Conservation (phyloP, 2,113 vertebrate genomes). For the Amazona vittata region DNA sequence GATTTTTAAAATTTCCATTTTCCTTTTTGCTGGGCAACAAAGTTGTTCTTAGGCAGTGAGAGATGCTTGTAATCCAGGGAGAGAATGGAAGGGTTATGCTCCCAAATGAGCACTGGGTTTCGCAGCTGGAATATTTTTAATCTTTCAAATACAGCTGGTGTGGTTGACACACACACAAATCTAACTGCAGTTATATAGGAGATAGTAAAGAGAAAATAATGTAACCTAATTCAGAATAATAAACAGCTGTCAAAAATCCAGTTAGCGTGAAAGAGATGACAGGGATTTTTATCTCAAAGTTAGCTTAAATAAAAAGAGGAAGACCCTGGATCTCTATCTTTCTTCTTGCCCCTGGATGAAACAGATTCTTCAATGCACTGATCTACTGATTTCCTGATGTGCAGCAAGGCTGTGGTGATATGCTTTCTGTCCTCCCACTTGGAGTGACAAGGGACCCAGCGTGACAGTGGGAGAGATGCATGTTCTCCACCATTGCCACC, state of each 20-base stretch:
- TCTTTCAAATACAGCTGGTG: neutral
- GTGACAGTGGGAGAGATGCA: neutral
- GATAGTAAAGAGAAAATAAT: neutral
- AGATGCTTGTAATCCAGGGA: neutral
- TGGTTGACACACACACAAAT: neutral
- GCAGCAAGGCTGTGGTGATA: neutral
- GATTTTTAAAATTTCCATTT: conserved; percentile 31
- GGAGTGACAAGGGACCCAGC: neutral
- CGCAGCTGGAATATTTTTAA: neutral
- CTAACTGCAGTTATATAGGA: neutral
- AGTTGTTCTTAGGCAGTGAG: neutral
- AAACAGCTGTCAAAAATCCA: neutral
- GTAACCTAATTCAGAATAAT: neutral
- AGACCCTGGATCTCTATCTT: neutral
- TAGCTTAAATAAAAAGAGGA: neutral
- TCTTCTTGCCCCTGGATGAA: neutral
- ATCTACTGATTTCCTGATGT: neutral
- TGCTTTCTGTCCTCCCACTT: neutral
- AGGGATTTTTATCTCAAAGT: neutral
- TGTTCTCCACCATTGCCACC: neutral
- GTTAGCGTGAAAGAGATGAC: neutral
- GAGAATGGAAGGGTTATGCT: neutral
- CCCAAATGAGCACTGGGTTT: neutral
- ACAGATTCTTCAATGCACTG: neutral
- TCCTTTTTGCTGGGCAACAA: neutral